Conservation (phyloP, 2,888 invertebrate species). For the Deroplatys truncata region DNA sequence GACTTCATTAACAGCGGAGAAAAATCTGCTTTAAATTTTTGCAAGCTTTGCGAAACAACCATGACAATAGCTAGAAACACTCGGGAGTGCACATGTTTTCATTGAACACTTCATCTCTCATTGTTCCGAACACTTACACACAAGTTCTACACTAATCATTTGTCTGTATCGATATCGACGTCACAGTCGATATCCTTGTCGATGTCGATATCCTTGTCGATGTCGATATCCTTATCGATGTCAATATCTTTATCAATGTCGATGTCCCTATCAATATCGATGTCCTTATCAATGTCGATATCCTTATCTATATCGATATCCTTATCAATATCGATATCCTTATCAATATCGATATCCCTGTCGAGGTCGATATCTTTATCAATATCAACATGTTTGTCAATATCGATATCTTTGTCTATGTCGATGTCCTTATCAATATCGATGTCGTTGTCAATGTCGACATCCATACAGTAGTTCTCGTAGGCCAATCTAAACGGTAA, state of each 20-base stretch:
- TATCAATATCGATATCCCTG: neutral
- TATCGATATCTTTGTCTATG: neutral
- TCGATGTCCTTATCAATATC: neutral
- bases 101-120: too few species aligned
- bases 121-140: too few species aligned
- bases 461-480: neutral
- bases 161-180: too few species aligned
- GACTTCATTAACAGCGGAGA: too few species aligned
- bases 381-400: neutral
- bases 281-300: neutral
- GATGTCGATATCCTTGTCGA: neutral
- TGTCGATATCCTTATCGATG: neutral
- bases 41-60: too few species aligned
- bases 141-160: neutral
- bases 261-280: neutral
- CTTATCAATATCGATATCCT: neutral
- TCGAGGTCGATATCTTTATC: neutral
- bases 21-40: too few species aligned
- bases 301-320: neutral
- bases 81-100: too few species aligned
- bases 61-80: too few species aligned
- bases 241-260: neutral
- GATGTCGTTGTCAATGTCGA: neutral
- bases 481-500: neutral
- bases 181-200: neutral